Evolutionary conservation across 1,140 invertebrate genomes (phyloP).

Genomic region (Homalodisca vitripennis): DNA sequence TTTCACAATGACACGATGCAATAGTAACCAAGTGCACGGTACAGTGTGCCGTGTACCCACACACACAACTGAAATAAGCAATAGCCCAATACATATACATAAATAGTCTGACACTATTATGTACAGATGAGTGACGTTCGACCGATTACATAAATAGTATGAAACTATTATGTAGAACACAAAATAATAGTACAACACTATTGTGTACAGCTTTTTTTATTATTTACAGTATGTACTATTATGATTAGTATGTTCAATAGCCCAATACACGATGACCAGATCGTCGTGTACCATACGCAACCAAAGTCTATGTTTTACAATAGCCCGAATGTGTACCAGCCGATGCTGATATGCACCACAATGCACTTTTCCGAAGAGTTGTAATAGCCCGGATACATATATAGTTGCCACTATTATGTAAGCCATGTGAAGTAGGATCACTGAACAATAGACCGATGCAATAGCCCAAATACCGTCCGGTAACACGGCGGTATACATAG

Average conservation of each 20-base stretch:
- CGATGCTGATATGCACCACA: conserved; percentile 28
- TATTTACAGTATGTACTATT: conserved; percentile 28
- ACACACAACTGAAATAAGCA: conserved; percentile 25
- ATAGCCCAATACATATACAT: conserved; percentile 31
- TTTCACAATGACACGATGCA: conserved; percentile 36
- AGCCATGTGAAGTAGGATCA: conserved; percentile 17
- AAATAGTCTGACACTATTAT: conserved; percentile 35
- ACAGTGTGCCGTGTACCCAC: conserved; percentile 21
- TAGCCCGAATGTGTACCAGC: conserved; percentile 37
- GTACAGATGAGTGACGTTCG: conserved; percentile 19
- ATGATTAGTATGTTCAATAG: conserved; percentile 36
- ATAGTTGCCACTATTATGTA: conserved; percentile 32
- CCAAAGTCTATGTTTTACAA: conserved; percentile 38
- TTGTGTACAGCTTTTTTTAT: conserved; percentile 27
- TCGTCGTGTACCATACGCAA: conserved; percentile 34
- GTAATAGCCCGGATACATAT: conserved; percentile 30
- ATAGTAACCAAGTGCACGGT: conserved; percentile 31
- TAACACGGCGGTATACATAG: conserved; percentile 27
- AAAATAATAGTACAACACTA: conserved; percentile 25
- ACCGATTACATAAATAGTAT: conserved; percentile 42
- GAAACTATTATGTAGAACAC: conserved; percentile 41
- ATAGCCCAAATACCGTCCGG: conserved; percentile 34
- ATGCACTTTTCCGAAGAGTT: conserved; percentile 31
- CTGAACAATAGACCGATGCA: conserved; percentile 28
- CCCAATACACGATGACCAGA: conserved; percentile 34